Evolutionary conservation across 2,888 invertebrate genomes (phyloP), one percentile per base, ranked within the genome.

Genomic region (Epirrita christyi): DNA sequence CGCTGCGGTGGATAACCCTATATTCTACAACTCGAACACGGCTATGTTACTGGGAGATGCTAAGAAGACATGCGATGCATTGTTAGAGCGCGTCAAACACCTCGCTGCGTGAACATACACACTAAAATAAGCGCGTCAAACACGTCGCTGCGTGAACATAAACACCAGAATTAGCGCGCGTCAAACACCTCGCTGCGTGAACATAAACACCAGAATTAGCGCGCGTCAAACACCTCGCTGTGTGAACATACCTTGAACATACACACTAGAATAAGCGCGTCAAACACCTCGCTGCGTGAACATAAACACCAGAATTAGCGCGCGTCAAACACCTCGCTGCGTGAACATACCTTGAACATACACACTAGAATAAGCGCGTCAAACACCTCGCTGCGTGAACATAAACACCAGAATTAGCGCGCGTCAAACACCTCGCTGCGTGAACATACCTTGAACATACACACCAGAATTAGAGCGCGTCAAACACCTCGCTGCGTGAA

Each of bases 1-100:
- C 82, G 97, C 97, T 0, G 97, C 97, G 0, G 97, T 98, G 0
- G 98, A 98, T 85, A 98, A 98, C 85, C 97, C 97, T 6, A 95
- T 98, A 66, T 98, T 98, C 93, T 98, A 97, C 93, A 97, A 97
- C 81, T 94, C 95, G 13, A 97, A 98, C 90, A 97, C 97, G 0
- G 93, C 94, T 45, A 95, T 98, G 98, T 93, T 98, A 78, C 93
- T 98, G 21, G 97, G 97, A 37, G 97, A 98, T 80, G 97, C 97
- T 48, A 98, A 98, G 93, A 97, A 97, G 83, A 97, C 97, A 6
- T 97, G 97, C 80, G 97, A 97, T 80, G 94, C 95, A 9, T 93
- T 98, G 10, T 93, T 97, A 46, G 91, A 92, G 21, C 95, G 94
- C 76, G 94, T 97, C 59, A 92, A 92, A 66, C 75, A 87, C 66